Conservation (phyloP, 2,888 invertebrate genomes). For the Drosophila mercatorum region DNA sequence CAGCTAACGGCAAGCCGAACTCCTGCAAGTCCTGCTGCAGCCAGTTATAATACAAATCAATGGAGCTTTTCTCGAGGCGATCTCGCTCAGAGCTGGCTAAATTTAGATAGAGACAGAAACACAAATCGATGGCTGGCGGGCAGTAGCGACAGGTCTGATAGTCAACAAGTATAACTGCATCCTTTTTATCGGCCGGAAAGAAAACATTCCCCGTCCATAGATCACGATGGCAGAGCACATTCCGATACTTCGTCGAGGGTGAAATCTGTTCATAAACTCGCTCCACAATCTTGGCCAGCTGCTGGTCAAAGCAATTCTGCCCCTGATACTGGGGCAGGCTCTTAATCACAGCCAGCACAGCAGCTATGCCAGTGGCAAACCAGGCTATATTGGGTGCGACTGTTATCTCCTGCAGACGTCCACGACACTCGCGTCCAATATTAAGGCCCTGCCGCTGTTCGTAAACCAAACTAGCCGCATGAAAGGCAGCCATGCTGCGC, state of each 20-base stretch:
- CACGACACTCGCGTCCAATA: constrained; percentile 58
- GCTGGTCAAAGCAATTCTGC: constrained; percentile 40
- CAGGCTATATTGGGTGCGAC: constrained; percentile 70
- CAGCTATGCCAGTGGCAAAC: constrained; percentile 75
- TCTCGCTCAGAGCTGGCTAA: constrained; percentile 38
- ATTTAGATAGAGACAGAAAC: constrained; percentile 79
- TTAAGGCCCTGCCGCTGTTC: constrained; percentile 71
- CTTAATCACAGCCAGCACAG: constrained; percentile 59
- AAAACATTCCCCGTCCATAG: constrained; percentile 83
- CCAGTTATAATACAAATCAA: constrained; percentile 70
- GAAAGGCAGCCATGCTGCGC: constrained; percentile 82
- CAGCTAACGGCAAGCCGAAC: constrained; percentile 60
- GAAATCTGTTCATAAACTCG: constrained; percentile 69
- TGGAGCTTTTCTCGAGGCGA: constrained; percentile 47
- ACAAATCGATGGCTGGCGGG: constrained; percentile 81
- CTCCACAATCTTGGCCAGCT: constrained; percentile 62
- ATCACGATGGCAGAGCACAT: constrained; percentile 85
- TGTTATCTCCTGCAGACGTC: constrained; percentile 70
- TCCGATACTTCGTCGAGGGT: constrained; percentile 82
- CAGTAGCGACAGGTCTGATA: constrained; percentile 82
- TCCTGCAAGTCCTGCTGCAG: constrained; percentile 73
- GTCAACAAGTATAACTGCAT: constrained; percentile 77
- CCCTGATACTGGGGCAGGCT: constrained; percentile 65
- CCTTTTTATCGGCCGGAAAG: constrained; percentile 42
- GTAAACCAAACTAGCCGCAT: constrained; percentile 83